Evolutionary conservation across 2,888 invertebrate species (phyloP), one percentile per base, ranked within the genome.

Genomic region (Lysandra coridon): DNA sequence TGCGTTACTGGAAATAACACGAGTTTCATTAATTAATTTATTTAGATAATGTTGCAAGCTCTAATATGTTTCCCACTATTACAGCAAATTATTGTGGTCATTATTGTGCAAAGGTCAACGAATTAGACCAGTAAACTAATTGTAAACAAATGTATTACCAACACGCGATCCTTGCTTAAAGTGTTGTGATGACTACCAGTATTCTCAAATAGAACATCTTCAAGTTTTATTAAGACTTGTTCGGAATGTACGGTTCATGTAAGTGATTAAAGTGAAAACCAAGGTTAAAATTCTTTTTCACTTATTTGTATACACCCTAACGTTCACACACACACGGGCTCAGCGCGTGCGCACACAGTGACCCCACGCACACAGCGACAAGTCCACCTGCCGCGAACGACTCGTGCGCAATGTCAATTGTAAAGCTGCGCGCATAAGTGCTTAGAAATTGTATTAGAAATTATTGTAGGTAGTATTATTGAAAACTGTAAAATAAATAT

Each of bases 361-460:
- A 94, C 93, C 93, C 91, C 92, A 93, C 93, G 86, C 92, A 90
- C 90, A 93, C 94, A 84, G 1, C 7, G 75, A 76, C 17, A 69
- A 62, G 83, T 88, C 89, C 93, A 93, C 93, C 93, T 93, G 93
- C 88, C 88, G 88, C 88, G 85, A 88, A 84, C 88, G 86, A 91
- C 93, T 90, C 92, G 91, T 92, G 92, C 92, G 89, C 89, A 90
- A 91, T 93, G 93, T 93, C 93, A 91, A 91, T 87, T 84, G 81
- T 84, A 83, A 85, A 82, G 89, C 79, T 79, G 81, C 79, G 78
- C 84, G 17, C 82, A 86, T 82, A 79, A 74, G 73, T 79, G 44
- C 57, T 23, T 49, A 49, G 17, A 37, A 23, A n/a, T 62, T 62
- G 62, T 62, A 62, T 62, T 62, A 74, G 23, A 44, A 23, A 40